These are phyloP conservation scores for Schizopygopsis malacanthus DNA, from an alignment of 2,797 vertebrate species.

Conservation along the genomic window DNA sequence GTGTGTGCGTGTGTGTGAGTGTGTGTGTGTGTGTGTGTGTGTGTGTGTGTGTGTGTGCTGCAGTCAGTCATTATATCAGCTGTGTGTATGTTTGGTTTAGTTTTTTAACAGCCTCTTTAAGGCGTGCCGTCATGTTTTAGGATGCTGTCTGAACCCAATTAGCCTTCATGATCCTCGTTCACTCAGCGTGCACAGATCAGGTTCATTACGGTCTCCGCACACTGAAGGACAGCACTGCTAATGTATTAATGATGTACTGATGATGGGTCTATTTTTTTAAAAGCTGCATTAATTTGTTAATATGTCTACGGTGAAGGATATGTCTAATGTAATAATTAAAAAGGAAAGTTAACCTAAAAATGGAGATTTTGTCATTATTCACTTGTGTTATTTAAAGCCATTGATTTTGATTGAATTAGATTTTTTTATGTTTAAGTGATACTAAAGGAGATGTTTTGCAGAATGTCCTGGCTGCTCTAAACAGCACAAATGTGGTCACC, in stretches of 20 bases:
- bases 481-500: too few relatives aligned
- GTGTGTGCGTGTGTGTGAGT: too few relatives aligned
- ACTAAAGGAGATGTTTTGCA: background rate
- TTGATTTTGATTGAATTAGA: background rate
- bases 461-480: too few relatives aligned
- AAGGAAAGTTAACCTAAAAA: constrained; percentile 13
- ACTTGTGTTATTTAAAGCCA: background rate
- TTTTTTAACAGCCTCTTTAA: constrained; percentile 59
- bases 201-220: background rate
- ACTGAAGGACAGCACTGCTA: constrained; percentile 67
- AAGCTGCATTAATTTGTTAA: constrained; percentile 57
- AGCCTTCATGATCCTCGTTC: background rate
- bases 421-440: background rate
- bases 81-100: background rate
- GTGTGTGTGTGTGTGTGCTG: background rate
- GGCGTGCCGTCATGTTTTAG: background rate
- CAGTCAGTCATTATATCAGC: constrained; percentile 3
- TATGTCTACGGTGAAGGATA: constrained; percentile 59
- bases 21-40: too few relatives aligned
- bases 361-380: background rate
- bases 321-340: constrained; percentile 56
- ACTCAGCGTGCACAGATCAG: constrained; percentile 36
- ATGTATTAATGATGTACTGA: constrained; percentile 69
- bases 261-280: constrained; percentile 67
- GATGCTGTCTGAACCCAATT: constrained; percentile 54